These are phyloP conservation scores for Aphidius colemani DNA, from an alignment of 2,888 invertebrate species.

Conservation along the genomic window DNA sequence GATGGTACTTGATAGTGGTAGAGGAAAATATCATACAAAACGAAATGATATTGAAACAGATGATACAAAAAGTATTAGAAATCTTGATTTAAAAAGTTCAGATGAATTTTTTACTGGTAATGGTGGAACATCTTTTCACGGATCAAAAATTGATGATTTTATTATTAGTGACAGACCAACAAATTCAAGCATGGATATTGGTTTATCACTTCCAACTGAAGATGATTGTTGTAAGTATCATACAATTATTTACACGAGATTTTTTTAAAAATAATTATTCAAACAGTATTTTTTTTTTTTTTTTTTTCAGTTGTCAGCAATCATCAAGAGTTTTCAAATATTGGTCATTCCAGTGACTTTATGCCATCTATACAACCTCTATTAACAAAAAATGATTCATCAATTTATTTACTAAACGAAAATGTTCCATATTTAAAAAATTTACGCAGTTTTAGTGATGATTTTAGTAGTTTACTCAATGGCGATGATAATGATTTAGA, in stretches of 20 bases:
- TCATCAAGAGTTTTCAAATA: slow-evolving; percentile 38
- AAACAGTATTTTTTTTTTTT: background rate
- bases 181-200: background rate
- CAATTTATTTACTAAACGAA: slow-evolving; percentile 42
- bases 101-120: slow-evolving; percentile 48
- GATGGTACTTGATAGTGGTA: slow-evolving; percentile 46
- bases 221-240: background rate
- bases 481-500: slow-evolving; percentile 31
- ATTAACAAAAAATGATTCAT: slow-evolving; percentile 36
- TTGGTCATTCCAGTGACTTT: slow-evolving; percentile 34
- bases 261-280: background rate
- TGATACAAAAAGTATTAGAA: slow-evolving; percentile 38
- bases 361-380: slow-evolving; percentile 38
- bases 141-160: slow-evolving; percentile 52
- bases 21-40: slow-evolving; percentile 24
- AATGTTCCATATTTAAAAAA: slow-evolving; percentile 45
- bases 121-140: slow-evolving; percentile 48
- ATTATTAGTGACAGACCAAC: background rate
- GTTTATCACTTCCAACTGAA: slow-evolving; percentile 7
- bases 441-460: slow-evolving; percentile 37
- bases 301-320: slow-evolving; percentile 6
- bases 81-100: slow-evolving; percentile 28
- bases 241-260: background rate
- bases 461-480: slow-evolving; percentile 35
- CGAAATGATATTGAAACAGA: slow-evolving; percentile 48